Percentiles rank a stretch among this genome's conserved stretches.
phyloP scores from a whole-genome alignment of 1,140 invertebrate species.

The Elymnias hypermnestra region DNA sequence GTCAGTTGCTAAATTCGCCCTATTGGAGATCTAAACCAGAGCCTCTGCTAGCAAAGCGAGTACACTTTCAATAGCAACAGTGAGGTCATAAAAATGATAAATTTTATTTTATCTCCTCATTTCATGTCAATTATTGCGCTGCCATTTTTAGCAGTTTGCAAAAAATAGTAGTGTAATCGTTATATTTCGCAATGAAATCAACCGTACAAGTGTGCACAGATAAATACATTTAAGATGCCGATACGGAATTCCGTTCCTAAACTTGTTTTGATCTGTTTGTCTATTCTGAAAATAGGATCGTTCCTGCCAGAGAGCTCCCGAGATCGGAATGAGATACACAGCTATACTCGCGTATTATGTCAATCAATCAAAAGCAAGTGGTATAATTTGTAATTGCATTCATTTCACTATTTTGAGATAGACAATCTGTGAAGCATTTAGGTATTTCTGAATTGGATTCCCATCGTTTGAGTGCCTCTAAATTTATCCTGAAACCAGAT shows the following conservation, averaged over 20 bases:
- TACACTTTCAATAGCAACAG: too few species aligned
- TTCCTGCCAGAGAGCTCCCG: slow-evolving; percentile 15
- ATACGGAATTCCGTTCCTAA: slow-evolving; percentile 28
- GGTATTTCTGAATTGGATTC: neutral
- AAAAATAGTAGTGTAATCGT: too few species aligned
- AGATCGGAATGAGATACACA: slow-evolving; percentile 8
- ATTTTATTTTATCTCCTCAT: too few species aligned
- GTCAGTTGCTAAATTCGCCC: too few species aligned
- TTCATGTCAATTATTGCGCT: too few species aligned
- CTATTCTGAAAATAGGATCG: slow-evolving; percentile 26
- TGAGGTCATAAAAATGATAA: too few species aligned
- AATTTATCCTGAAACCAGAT: neutral
- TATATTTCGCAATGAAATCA: too few species aligned
- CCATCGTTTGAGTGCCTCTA: neutral
- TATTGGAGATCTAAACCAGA: too few species aligned
- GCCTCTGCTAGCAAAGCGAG: too few species aligned
- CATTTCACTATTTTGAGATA: neutral
- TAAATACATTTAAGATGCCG: slow-evolving; percentile 7
- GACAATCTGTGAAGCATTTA: neutral
- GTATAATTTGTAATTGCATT: slow-evolving; percentile 2
- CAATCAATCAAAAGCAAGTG: slow-evolving; percentile 12
- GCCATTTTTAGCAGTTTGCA: too few species aligned
- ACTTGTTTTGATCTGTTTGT: slow-evolving; percentile 34
- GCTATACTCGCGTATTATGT: slow-evolving; percentile 9
- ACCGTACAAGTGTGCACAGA: too few species aligned